Evolutionary conservation across 2,113 vertebrate species (phyloP).

Genomic region (Morone saxatilis): DNA sequence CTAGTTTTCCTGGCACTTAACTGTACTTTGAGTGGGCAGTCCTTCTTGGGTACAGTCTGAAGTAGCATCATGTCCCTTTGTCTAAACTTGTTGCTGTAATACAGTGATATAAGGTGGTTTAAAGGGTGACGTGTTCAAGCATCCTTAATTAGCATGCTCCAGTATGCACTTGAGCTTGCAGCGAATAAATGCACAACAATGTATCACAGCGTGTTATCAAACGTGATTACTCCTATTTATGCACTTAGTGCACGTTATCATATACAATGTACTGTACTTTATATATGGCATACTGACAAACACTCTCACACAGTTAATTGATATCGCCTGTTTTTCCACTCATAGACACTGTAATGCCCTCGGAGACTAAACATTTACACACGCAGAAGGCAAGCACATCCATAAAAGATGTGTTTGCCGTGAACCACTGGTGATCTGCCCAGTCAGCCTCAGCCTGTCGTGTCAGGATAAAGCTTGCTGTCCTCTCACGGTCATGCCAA

Average conservation of each 20-base stretch:
- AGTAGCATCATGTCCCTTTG: slow-evolving; percentile 66
- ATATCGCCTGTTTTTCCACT: slow-evolving; percentile 45
- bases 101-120: slow-evolving; percentile 39
- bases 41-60: slow-evolving; percentile 67
- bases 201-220: neutral
- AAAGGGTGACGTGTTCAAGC: slow-evolving; percentile 14
- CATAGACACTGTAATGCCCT: slow-evolving; percentile 44
- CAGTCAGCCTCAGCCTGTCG: slow-evolving; percentile 49
- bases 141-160: neutral
- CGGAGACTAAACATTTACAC: slow-evolving; percentile 67
- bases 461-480: slow-evolving; percentile 57
- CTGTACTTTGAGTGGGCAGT: slow-evolving; percentile 72
- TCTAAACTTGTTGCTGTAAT: slow-evolving; percentile 50
- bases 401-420: slow-evolving; percentile 67
- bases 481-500: slow-evolving; percentile 67
- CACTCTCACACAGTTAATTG: slow-evolving; percentile 45
- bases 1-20: slow-evolving; percentile 68
- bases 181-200: neutral
- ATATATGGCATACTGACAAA: slow-evolving; percentile 36
- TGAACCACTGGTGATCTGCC: slow-evolving; percentile 59
- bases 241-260: slow-evolving; percentile 1
- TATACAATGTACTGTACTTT: neutral
- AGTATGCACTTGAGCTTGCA: neutral
- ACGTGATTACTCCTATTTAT: neutral
- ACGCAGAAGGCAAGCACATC: slow-evolving; percentile 54